Percentiles rank a stretch among this genome's conserved stretches.
Evolutionary conservation across 1,140 invertebrate genomes (phyloP).

Genomic region (Capitella teleta): DNA sequence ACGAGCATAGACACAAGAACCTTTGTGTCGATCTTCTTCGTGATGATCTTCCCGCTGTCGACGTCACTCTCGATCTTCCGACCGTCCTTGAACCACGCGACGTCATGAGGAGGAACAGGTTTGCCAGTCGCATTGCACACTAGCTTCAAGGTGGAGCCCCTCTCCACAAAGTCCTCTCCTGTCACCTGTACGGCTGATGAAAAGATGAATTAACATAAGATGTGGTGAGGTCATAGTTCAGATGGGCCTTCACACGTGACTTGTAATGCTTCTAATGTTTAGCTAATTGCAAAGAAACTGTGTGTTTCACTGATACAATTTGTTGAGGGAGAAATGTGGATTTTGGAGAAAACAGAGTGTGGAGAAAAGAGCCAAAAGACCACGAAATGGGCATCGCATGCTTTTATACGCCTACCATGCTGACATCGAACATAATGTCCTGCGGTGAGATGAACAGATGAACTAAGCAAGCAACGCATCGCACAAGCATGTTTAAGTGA

Average conservation of each 20-base stretch:
- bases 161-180: slow-evolving; percentile 24
- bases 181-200: slow-evolving; percentile 21
- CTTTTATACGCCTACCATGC: too few relatives aligned
- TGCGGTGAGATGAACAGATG: too few relatives aligned
- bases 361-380: too few relatives aligned
- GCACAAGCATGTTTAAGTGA: too few relatives aligned
- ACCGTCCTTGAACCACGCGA: slow-evolving; percentile 29
- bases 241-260: not conserved
- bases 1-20: slow-evolving; percentile 22
- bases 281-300: too few relatives aligned
- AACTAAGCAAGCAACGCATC: too few relatives aligned
- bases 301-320: too few relatives aligned
- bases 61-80: slow-evolving; percentile 19
- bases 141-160: slow-evolving; percentile 19
- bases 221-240: not conserved
- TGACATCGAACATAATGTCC: too few relatives aligned
- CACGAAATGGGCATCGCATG: too few relatives aligned
- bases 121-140: slow-evolving; percentile 26
- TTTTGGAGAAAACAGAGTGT: too few relatives aligned
- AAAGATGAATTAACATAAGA: slow-evolving; percentile 1
- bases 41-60: slow-evolving; percentile 18
- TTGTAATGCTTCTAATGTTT: too few relatives aligned
- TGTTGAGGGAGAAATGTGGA: too few relatives aligned
- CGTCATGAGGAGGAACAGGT: slow-evolving; percentile 24
- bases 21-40: slow-evolving; percentile 18